These are phyloP conservation scores for Meteorus sp. DNA, from an alignment of 1,140 invertebrate genomes.

Conservation along the genomic window DNA sequence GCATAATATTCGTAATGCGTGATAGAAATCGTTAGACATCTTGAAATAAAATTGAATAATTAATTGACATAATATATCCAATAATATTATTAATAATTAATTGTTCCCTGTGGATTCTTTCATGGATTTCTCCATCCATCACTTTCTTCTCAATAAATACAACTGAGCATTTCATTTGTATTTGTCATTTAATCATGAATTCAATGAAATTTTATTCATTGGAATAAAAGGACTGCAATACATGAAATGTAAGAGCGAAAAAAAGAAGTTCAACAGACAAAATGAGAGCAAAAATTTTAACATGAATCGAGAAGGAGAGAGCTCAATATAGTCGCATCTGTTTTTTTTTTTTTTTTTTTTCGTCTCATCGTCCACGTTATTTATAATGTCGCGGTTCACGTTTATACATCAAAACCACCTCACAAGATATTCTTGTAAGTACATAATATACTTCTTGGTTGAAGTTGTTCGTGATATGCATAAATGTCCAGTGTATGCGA, in stretches of 20 bases:
- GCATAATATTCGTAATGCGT: conserved; percentile 18
- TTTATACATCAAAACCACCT: conserved; percentile 9
- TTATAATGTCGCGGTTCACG: conserved; percentile 13
- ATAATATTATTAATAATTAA: neutral
- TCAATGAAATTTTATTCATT: no score
- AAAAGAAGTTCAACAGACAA: neutral
- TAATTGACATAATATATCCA: conserved; percentile 19
- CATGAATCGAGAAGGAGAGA: neutral
- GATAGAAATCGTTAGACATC: conserved; percentile 17
- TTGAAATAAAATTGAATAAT: conserved; percentile 22
- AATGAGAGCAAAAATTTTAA: neutral
- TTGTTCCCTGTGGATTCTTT: no score
- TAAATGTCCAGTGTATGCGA: conserved; percentile 1
- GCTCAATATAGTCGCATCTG: conserved; percentile 1
- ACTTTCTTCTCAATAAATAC: no score
- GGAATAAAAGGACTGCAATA: no score
- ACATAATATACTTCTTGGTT: no score
- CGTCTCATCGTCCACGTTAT: conserved; percentile 5
- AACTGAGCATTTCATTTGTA: no score
- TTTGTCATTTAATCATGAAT: no score
- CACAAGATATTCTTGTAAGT: neutral
- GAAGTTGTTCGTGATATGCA: conserved; percentile 5
- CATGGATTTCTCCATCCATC: no score
- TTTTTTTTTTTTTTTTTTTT: neutral
- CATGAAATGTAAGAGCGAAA: neutral